Evolutionary conservation across 2,113 vertebrate genomes (phyloP).

Genomic region (Turdus rufiventris): DNA sequence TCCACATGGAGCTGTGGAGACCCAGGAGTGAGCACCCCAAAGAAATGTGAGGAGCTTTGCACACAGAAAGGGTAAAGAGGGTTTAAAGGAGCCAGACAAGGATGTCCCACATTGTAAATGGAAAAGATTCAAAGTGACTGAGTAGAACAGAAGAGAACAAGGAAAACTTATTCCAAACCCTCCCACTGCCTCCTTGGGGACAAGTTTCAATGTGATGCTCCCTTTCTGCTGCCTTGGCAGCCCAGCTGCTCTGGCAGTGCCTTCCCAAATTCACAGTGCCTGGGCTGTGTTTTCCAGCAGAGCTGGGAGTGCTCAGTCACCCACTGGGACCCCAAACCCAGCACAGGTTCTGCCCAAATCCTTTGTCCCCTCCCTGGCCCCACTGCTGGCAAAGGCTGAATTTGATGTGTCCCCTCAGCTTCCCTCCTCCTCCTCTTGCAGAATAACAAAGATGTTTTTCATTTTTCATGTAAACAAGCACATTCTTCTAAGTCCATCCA

Average conservation of each 20-base stretch:
- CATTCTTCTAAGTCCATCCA: not conserved
- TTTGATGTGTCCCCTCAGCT: no score
- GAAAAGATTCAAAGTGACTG: not conserved
- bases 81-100: not conserved
- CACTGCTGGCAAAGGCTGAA: not conserved
- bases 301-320: not conserved
- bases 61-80: not conserved
- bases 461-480: not conserved
- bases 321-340: not conserved
- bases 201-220: not conserved
- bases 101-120: not conserved
- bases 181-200: accelerated
- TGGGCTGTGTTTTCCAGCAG: not conserved
- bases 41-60: not conserved
- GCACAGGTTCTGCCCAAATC: not conserved
- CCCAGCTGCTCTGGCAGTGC: not conserved
- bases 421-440: not conserved
- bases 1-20: accelerated
- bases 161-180: not conserved
- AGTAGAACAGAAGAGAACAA: not conserved
- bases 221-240: not conserved
- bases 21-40: not conserved
- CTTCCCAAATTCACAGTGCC: accelerated
- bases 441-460: not conserved
- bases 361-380: not conserved